These are phyloP conservation scores for Mystacides longicornis DNA, from an alignment of 2,888 invertebrate species.

Conservation along the genomic window DNA sequence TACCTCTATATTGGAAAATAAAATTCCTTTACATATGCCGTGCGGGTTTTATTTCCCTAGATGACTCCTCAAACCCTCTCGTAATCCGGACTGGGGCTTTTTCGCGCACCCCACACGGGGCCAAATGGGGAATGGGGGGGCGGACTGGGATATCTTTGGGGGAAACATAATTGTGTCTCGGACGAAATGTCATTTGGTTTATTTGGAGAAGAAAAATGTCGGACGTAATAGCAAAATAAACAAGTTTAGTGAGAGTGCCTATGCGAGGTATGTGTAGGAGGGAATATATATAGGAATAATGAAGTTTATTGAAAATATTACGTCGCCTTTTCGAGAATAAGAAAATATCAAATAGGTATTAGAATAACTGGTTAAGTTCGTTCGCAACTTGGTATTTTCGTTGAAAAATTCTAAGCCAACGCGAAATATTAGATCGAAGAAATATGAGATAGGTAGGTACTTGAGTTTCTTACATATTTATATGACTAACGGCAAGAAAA, in stretches of 20 bases:
- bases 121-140: neutral
- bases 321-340: too few species aligned
- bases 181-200: conserved; percentile 5
- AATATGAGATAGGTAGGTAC: too few species aligned
- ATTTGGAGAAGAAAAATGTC: conserved; percentile 3
- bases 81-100: conserved; percentile 4
- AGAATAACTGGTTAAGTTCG: too few species aligned
- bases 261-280: too few species aligned
- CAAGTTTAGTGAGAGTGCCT: too few species aligned
- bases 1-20: conserved; percentile 26
- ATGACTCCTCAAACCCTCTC: conserved; percentile 12
- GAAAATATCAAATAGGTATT: too few species aligned
- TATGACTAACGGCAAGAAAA: too few species aligned
- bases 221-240: conserved; percentile 3
- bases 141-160: conserved; percentile 5
- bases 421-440: too few species aligned
- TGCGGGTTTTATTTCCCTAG: conserved; percentile 25
- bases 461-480: too few species aligned
- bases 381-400: too few species aligned
- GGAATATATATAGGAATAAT: too few species aligned
- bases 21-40: conserved; percentile 21
- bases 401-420: too few species aligned
- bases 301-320: neutral
- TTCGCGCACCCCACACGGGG: conserved; percentile 3
- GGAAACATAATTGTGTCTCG: conserved; percentile 9